Base-by-base conservation (phyloP, 2,888 invertebrate genomes). In the Embidobia sp. region DNA sequence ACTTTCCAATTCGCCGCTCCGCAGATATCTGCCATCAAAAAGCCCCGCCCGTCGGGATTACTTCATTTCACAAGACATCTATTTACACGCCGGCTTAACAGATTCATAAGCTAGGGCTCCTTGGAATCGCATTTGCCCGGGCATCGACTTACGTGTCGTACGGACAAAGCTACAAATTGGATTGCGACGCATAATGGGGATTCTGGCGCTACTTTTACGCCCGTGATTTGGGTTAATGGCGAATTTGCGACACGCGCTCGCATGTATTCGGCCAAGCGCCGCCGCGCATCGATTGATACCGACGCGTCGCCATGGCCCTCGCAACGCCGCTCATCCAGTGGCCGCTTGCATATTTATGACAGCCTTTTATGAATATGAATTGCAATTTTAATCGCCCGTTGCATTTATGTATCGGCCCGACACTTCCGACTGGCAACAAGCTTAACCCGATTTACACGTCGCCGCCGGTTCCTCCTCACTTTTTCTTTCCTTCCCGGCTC, bases 31-130 rank as follows among this genome's bases (percentile, higher is more conserved):
- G 53, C 51, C 73, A 37, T 72, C 72, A 55, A 57, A 76, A 42
- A 61, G 44, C 63, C 44, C 64, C 51, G 35, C 42, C 63, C 55
- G 55, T 59, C 76, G 57, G 66, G 59, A 76, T 76, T 70, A 70
- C 76, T 70, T 76, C 70, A 76, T 76, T 76, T 76, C 51, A 57
- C 64, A 76, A 76, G 70, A 70, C 76, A 76, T 64, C 70, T 76
- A 76, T 70, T 76, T 76, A 76, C 70, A 76, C 57, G 64, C 49
- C 70, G 53, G 66, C 76, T 76, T 70, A 76, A 66, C 70, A 70
- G 64, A 70, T 70, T 76, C 76, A 76, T 70, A 76, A 76, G 70
- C 64, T 64, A 18, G 19, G 55, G 40, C 46, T 40, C 37, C 31
- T 59, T 57, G 22, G 55, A 70, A 70, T 76, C 76, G 76, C 64